Conservation (phyloP, 1,140 invertebrate genomes). For the Atta cephalotes region DNA sequence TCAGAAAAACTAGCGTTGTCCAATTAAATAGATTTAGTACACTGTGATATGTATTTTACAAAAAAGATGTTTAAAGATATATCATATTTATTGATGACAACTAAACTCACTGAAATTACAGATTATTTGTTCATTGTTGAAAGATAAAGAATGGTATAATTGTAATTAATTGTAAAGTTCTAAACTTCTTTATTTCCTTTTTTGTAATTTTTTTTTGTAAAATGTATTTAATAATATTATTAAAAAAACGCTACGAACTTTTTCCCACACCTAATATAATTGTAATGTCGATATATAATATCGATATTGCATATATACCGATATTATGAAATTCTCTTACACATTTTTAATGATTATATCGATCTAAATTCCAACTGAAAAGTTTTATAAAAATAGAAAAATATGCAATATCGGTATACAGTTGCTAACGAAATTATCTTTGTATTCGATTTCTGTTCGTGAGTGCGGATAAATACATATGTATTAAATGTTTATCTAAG, state of each 20-base stretch:
- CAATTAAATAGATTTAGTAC: background rate
- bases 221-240: background rate
- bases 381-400: background rate
- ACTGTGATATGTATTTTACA: background rate
- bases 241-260: no score
- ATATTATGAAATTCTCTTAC: background rate
- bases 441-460: slow-evolving; percentile 7
- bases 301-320: background rate
- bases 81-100: no score
- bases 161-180: background rate
- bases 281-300: no score
- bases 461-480: slow-evolving; percentile 23
- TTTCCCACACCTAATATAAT: no score
- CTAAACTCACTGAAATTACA: background rate
- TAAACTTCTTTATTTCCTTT: background rate
- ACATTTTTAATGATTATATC: background rate
- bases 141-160: background rate
- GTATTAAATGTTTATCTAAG: slow-evolving; percentile 60
- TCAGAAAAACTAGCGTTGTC: background rate
- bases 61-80: background rate
- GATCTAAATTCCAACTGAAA: background rate
- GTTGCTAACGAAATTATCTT: background rate
- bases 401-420: background rate
- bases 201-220: background rate
- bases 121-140: background rate